phyloP scores from a whole-genome alignment of 2,797 vertebrate species.

The Astyanax mexicanus region DNA sequence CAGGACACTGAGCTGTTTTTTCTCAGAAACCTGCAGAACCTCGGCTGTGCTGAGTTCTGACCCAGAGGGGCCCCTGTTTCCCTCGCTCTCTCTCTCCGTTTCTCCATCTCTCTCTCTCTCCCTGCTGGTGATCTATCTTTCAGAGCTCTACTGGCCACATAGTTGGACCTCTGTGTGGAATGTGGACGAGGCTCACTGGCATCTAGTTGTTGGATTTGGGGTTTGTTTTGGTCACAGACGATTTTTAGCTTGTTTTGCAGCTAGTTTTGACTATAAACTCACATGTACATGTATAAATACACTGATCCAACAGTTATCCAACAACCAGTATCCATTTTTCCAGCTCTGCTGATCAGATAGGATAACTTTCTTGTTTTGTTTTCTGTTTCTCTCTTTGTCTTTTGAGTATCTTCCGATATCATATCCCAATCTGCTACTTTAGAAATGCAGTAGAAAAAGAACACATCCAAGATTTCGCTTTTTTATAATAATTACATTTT shows the following conservation, averaged over 20 bases:
- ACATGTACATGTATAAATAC: too few species aligned
- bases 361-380: too few species aligned
- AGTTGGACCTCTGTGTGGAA: constrained; percentile 71
- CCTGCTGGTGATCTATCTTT: constrained; percentile 59
- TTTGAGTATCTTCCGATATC: too few species aligned
- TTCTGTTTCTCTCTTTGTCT: too few species aligned
- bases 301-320: too few species aligned
- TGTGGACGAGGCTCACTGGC: constrained; percentile 64
- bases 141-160: constrained; percentile 55
- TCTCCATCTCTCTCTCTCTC: constrained; percentile 29
- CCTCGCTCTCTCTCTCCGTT: background rate
- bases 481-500: too few species aligned
- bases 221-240: too few species aligned
- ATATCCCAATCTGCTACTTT: too few species aligned
- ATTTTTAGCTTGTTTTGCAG: constrained; percentile 18
- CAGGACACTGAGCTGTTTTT: constrained; percentile 17
- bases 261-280: constrained; percentile 59
- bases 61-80: constrained; percentile 11
- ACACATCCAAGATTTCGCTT: too few species aligned
- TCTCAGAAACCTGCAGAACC: constrained; percentile 26
- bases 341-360: too few species aligned
- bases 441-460: too few species aligned
- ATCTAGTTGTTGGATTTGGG: constrained; percentile 19
- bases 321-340: too few species aligned
- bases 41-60: constrained; percentile 1